These are phyloP conservation scores for Burhinus oedicnemus DNA, from an alignment of 2,113 vertebrate species.

Conservation along the genomic window DNA sequence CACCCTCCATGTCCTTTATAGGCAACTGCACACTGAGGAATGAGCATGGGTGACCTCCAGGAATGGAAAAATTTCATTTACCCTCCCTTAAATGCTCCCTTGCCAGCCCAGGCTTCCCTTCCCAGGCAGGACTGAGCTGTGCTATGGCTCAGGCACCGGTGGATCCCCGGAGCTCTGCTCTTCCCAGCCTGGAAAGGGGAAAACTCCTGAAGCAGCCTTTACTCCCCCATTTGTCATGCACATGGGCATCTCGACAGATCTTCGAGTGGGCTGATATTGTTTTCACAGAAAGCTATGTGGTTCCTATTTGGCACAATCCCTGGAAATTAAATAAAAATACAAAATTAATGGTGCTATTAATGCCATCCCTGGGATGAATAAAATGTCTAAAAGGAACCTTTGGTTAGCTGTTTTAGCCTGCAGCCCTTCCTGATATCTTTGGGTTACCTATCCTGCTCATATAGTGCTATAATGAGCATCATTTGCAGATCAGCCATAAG, in stretches of 20 bases:
- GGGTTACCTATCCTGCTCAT: background rate
- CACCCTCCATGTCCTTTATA: fast-evolving
- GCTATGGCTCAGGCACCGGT: fast-evolving
- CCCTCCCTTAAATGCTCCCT: background rate
- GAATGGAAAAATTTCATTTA: background rate
- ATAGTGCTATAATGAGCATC: slow-evolving; percentile 4
- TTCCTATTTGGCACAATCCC: background rate
- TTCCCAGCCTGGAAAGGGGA: background rate
- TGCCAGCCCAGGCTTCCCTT: background rate
- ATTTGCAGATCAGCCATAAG: slow-evolving; percentile 41
- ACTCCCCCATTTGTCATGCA: background rate
- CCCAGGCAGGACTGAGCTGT: background rate
- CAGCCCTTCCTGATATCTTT: slow-evolving; percentile 26
- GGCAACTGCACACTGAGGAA: background rate
- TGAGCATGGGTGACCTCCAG: background rate
- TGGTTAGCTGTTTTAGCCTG: slow-evolving; percentile 18
- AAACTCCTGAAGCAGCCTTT: background rate
- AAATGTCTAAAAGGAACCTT: background rate
- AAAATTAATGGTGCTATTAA: slow-evolving; percentile 1
- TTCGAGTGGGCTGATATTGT: background rate
- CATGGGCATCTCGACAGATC: background rate
- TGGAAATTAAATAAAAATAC: slow-evolving; percentile 7
- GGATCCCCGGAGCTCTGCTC: fast-evolving
- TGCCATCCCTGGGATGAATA: background rate
- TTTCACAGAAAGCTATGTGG: background rate